Base-by-base conservation (phyloP, 2,113 vertebrate species). In the Apteryx mantelli region DNA sequence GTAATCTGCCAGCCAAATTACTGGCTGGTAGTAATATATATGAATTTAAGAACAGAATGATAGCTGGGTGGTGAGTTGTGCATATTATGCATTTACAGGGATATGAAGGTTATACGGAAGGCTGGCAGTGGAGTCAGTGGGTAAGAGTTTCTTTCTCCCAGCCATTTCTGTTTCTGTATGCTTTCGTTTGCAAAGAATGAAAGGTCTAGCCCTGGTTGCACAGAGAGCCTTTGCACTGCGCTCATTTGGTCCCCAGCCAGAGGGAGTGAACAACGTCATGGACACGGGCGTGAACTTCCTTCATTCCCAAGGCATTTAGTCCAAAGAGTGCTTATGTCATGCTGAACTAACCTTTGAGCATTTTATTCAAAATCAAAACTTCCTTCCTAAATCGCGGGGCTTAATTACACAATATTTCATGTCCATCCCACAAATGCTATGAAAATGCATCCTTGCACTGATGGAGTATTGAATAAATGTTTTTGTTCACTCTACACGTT, bases 281-380 rank as follows among this genome's bases (percentile, higher is more conserved):
- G 65, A n/a, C 70, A 56, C 74, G 93, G 93, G 81, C 53, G 93
- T 70, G 95, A 83, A 85, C 88, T 96, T 96, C 93, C 96, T 82
- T 21, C 78, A 19, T 34, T 89, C 73, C 56, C 78, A 25, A 76
- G 58, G 53, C 81, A 2, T 6, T 22, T 0, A 2, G 61, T 36
- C 40, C 69, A 42, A 38, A 5, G 10, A 42, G 61, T 0, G 2
- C 65, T 56, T 55, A 66, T 8, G 1, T 69, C 1, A 1, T 65
- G 66, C 46, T 3, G 1, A 73, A 77, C 36, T 44, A 28, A 13
- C 58, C 6, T 0, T 22, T 2, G 11, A 61, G 82, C 34, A 2
- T 13, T 11, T 60, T 26, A 18, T 11, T 73, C 42, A 56, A 28
- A 78, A 66, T 24, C 63, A 12, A 2, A 89, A 44, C 44, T 95